phyloP scores from a whole-genome alignment of 2,113 vertebrate species.

The Leptobrachium ailaonicum region DNA sequence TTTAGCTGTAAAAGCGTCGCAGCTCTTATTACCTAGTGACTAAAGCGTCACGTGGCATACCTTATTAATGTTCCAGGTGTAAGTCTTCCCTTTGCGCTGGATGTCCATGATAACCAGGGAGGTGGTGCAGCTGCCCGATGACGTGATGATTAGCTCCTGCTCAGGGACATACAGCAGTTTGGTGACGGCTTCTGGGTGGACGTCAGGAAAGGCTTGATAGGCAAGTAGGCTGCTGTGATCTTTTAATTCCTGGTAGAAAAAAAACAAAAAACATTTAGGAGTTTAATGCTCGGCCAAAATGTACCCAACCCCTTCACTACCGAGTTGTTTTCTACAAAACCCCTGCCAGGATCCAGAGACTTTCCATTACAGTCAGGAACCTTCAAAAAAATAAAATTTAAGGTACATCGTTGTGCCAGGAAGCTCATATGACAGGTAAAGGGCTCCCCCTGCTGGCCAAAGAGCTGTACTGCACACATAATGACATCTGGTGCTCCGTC shows the following conservation, averaged over 20 bases:
- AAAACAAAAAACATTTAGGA: background rate
- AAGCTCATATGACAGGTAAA: too few relatives aligned
- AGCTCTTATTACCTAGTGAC: background rate
- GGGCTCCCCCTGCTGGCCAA: too few relatives aligned
- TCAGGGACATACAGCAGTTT: constrained; percentile 51
- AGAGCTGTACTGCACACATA: too few relatives aligned
- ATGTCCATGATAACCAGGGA: constrained; percentile 56
- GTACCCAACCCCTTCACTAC: too few relatives aligned
- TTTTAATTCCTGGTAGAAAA: constrained; percentile 47
- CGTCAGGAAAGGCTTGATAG: constrained; percentile 31
- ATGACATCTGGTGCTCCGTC: too few relatives aligned
- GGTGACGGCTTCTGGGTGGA: constrained; percentile 55
- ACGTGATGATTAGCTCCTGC: constrained; percentile 50
- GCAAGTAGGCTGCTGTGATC: constrained; percentile 55
- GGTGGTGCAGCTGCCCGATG: constrained; percentile 54
- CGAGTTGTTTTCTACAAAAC: too few relatives aligned
- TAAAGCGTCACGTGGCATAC: background rate
- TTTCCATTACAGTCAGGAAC: too few relatives aligned
- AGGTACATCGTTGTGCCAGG: too few relatives aligned
- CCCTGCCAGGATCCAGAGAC: too few relatives aligned
- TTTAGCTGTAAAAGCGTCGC: background rate
- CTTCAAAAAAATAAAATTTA: too few relatives aligned
- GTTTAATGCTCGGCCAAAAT: background rate
- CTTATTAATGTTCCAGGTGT: constrained; percentile 43
- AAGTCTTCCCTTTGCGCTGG: constrained; percentile 50